Conservation (phyloP, 2,888 invertebrate genomes). For the Hypercompe scribonia region DNA sequence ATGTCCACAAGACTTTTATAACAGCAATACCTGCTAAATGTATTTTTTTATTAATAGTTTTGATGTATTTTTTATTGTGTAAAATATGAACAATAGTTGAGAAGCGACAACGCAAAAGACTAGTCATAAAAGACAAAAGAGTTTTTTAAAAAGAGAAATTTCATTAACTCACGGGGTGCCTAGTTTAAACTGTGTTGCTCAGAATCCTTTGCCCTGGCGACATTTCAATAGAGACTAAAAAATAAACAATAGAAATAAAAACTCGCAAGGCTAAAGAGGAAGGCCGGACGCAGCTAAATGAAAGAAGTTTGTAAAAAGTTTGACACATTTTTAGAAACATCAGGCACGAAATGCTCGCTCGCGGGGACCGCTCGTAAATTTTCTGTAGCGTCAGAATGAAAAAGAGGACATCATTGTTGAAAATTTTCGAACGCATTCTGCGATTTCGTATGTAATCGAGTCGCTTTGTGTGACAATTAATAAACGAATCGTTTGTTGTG, state of each 20-base stretch:
- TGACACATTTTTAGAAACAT: constrained; percentile 87
- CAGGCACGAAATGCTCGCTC: constrained; percentile 82
- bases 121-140: constrained; percentile 54
- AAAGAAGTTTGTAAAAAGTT: constrained; percentile 86
- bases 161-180: constrained; percentile 72
- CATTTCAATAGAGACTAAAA: constrained; percentile 84
- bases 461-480: constrained; percentile 68
- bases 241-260: constrained; percentile 82
- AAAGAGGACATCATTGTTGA: constrained; percentile 85
- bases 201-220: constrained; percentile 75
- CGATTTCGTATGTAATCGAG: constrained; percentile 71
- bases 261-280: constrained; percentile 79
- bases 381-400: constrained; percentile 84
- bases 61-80: constrained; percentile 24
- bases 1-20: not conserved
- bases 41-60: not conserved
- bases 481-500: constrained; percentile 50
- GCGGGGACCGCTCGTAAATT: constrained; percentile 82
- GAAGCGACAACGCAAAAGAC: constrained; percentile 36
- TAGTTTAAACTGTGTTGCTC: constrained; percentile 71
- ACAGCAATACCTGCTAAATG: not conserved
- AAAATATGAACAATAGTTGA: constrained; percentile 42
- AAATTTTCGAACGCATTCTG: constrained; percentile 78
- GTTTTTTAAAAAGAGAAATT: constrained; percentile 67
- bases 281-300: constrained; percentile 83